phyloP scores from a whole-genome alignment of 2,797 vertebrate species.

The Acrossocheilus fasciatus region DNA sequence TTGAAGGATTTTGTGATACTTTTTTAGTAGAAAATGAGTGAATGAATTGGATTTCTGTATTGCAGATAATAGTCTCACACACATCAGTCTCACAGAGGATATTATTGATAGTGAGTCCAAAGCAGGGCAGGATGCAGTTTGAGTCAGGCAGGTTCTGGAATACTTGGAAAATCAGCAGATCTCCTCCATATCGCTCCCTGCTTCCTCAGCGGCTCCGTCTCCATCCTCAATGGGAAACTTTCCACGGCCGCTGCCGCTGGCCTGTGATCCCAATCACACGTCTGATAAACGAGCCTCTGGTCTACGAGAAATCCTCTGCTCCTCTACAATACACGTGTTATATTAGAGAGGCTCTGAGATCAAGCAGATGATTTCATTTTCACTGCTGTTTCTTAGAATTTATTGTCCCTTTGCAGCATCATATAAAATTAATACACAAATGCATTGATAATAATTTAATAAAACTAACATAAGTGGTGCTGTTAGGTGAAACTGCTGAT shows the following conservation, averaged over 20 bases:
- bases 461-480: too few species aligned
- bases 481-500: not conserved
- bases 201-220: conserved; percentile 39
- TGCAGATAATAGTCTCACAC: not conserved
- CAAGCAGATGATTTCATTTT: not conserved
- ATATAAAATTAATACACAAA: not conserved
- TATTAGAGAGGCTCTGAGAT: not conserved
- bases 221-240: conserved; percentile 5
- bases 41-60: not conserved
- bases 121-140: not conserved
- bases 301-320: not conserved
- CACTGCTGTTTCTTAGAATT: not conserved
- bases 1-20: not conserved
- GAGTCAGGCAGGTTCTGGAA: conserved; percentile 7
- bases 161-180: conserved; percentile 43
- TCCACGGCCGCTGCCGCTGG: not conserved
- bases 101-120: conserved; percentile 5
- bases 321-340: not conserved
- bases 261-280: not conserved
- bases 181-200: conserved; percentile 37
- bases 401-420: not conserved
- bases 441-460: too few species aligned
- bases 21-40: not conserved
- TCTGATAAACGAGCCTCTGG: not conserved
- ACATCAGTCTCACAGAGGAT: conserved; percentile 1